phyloP scores from a whole-genome alignment of 2,888 invertebrate genomes.

The Xanthia togata region DNA sequence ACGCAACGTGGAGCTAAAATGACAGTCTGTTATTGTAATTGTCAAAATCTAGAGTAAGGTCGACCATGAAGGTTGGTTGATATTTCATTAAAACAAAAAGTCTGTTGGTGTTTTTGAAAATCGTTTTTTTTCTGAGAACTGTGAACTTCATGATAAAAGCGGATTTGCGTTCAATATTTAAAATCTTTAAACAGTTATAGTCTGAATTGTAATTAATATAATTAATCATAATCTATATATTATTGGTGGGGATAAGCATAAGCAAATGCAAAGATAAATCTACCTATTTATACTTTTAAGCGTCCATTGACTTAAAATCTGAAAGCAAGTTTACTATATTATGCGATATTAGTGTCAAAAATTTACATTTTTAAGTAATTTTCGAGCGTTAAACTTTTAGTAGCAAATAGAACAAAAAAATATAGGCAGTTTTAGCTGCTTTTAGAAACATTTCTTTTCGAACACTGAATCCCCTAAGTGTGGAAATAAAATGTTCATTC shows the following conservation, averaged over 20 bases:
- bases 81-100: not conserved
- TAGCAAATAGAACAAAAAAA: not conserved
- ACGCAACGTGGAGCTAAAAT: constrained; percentile 66
- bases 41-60: constrained; percentile 54
- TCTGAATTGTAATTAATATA: not conserved
- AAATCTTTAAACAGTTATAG: not conserved
- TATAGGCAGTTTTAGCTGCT: not conserved
- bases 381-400: not conserved
- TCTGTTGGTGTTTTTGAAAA: constrained; percentile 21
- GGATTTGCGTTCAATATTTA: not conserved
- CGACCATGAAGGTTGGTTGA: constrained; percentile 19
- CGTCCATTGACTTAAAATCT: not conserved
- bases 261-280: constrained; percentile 5
- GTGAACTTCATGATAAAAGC: not conserved
- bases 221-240: not conserved
- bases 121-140: not conserved
- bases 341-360: not conserved
- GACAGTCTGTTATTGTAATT: constrained; percentile 33
- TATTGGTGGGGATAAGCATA: not conserved
- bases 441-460: not conserved
- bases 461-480: not conserved
- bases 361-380: not conserved
- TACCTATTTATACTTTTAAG: not conserved
- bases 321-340: not conserved
- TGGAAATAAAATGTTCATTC: not conserved